Base-by-base conservation (phyloP, 2,797 vertebrate species). In the Acanthiza pusilla region DNA sequence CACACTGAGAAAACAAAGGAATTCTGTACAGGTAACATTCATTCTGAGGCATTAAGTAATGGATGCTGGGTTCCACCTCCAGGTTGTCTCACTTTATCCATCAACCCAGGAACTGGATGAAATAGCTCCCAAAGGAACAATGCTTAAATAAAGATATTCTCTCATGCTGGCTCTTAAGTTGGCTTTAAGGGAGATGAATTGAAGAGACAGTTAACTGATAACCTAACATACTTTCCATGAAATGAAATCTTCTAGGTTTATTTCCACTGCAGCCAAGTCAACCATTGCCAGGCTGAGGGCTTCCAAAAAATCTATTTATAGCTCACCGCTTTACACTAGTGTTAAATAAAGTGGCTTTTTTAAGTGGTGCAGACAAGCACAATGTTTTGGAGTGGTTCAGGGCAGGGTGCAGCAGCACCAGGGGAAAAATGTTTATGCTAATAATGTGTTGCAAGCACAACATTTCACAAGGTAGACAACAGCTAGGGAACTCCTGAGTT, bases 291-390 rank as follows among this genome's bases (percentile, higher is more conserved):
- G 50, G 47, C 23, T 51, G 3, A 84, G 27, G 10, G 34, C 60
- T 95, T 96, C 50, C 45, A 85, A 91, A 43, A 82, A 29, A 34
- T 26, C n/a, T 84, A 86, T 86, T 90, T 88, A 91, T 61, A 94
- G 73, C 53, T 72, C 85, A 34, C 34, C 86, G 54, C 63, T 87
- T 88, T 72, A 22, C 78, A 68, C 68, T 74, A 57, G 21, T 22
- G 20, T 66, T 88, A 57, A 94, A 73, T 26, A 84, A 92, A 78
- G 45, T 22, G n/a, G 34, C 11, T 76, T 82, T 89, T 58, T 55
- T 1, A 84, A 87, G 38, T 5, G 2, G 53, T 58, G 87, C 17
- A 58, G 57, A 75, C 42, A 84, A 79, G 54, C 19, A 63, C 42
- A 36, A 30, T 12, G 13, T 66, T 90, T 84, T 71, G 53, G 42